Conservation (phyloP, 1,140 invertebrate species). For the Drosophila bocki region DNA sequence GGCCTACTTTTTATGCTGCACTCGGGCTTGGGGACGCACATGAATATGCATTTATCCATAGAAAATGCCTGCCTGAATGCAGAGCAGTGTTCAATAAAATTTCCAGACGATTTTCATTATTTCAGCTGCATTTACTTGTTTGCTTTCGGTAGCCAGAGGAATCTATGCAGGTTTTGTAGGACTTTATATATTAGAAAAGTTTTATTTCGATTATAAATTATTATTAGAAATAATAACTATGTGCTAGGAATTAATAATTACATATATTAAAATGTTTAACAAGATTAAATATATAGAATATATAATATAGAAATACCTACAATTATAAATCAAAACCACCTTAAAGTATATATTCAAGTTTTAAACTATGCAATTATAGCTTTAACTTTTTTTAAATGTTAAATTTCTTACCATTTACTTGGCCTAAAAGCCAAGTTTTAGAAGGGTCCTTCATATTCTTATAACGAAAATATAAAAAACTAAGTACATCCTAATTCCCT, state of each 20-base stretch:
- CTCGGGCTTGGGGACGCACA: conserved; percentile 12
- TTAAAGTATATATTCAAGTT: too few species aligned
- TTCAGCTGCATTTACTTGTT: background rate
- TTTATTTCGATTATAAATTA: background rate
- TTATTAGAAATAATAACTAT: background rate
- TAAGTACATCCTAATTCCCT: background rate
- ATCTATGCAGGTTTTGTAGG: background rate
- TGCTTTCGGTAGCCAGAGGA: background rate
- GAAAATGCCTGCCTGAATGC: background rate
- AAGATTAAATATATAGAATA: background rate
- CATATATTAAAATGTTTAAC: background rate
- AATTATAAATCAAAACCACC: background rate
- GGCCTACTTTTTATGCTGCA: conserved; percentile 67
- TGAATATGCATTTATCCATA: conserved; percentile 41
- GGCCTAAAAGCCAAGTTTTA: background rate
- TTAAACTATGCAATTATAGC: background rate
- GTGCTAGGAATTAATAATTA: background rate
- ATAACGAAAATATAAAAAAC: background rate
- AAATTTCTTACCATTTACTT: background rate
- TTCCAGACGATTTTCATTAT: conserved; percentile 1
- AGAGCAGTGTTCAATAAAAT: conserved; percentile 4
- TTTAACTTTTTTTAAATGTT: background rate
- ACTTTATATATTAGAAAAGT: too few species aligned
- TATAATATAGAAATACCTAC: background rate
- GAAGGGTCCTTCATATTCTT: too few species aligned